Evolutionary conservation across 2,888 invertebrate species (phyloP).

Genomic region (Cantharis rufa): DNA sequence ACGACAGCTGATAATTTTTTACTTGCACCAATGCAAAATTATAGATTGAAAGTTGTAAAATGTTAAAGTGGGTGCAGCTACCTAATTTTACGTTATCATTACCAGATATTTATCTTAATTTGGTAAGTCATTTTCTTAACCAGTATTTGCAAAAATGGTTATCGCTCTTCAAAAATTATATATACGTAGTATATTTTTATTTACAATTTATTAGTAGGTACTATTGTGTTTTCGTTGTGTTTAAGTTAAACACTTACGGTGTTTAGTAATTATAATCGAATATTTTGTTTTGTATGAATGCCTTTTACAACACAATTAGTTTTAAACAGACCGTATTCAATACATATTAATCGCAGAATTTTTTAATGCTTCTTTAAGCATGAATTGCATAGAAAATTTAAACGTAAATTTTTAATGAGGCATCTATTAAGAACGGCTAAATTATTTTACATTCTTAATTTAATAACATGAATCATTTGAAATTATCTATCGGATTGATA

Average conservation of each 20-base stretch:
- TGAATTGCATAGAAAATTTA: neutral
- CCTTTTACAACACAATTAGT: neutral
- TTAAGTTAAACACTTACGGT: neutral
- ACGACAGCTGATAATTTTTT: neutral
- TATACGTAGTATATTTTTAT: no score
- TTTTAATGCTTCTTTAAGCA: neutral
- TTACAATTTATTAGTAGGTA: no score
- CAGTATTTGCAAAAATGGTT: neutral
- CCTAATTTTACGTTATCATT: constrained; percentile 42
- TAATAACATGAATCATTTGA: neutral
- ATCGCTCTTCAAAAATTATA: no score
- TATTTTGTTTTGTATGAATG: neutral
- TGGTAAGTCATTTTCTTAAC: constrained; percentile 34
- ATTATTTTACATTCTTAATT: neutral
- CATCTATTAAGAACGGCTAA: neutral
- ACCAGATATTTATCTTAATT: constrained; percentile 34
- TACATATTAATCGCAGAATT: neutral
- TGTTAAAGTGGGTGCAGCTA: constrained; percentile 54
- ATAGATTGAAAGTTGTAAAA: constrained; percentile 30
- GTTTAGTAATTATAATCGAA: neutral
- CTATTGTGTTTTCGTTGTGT: neutral
- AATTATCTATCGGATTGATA: neutral
- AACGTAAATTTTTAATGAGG: neutral
- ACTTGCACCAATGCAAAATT: neutral
- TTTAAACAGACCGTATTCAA: neutral